Evolutionary conservation across 2,888 invertebrate species (phyloP), one percentile per base, ranked within the genome.

Genomic region (Mesoligia furuncula): DNA sequence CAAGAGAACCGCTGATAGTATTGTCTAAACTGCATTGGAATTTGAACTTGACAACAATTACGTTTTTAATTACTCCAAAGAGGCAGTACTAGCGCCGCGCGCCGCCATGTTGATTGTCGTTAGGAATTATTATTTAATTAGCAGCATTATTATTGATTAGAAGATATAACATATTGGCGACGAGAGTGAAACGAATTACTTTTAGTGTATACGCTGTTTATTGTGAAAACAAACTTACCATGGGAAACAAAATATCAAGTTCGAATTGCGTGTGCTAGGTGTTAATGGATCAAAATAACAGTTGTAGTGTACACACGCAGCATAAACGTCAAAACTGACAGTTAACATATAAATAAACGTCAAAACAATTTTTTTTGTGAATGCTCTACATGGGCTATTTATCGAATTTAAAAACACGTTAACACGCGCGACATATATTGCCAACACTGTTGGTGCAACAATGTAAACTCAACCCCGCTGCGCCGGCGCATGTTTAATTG

Each of bases 401-500:
- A 81, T 72, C 74, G 27, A 76, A 76, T 79, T 80, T 79, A 87
- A 87, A 77, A 73, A 64, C 68, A 74, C 70, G 70, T 84, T 79
- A 71, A 77, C 79, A 81, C 79, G 48, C 65, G 45, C 54, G 59
- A 76, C 71, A 39, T 72, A 78, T 77, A 76, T 80, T 72, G 81
- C 68, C 64, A 66, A 81, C 31, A 31, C 80, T 77, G 79, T 87
- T 81, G 72, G 82, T 73, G 74, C 82, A 78, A 88, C 88, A 88
- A 81, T 80, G 88, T 87, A 77, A 81, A 78, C 79, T 67, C 80
- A 65, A 80, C 66, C 87, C 86, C 86, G 83, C 85, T 88, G 88
- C 82, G 86, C 76, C 54, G 61, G 80, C 80, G 87, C 85, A 81
- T 86, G 87, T 87, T 83, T 87, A 88, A 88, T 88, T 88, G 87